Conservation (phyloP, 2,797 vertebrate species). For the Sardinella longiceps region DNA sequence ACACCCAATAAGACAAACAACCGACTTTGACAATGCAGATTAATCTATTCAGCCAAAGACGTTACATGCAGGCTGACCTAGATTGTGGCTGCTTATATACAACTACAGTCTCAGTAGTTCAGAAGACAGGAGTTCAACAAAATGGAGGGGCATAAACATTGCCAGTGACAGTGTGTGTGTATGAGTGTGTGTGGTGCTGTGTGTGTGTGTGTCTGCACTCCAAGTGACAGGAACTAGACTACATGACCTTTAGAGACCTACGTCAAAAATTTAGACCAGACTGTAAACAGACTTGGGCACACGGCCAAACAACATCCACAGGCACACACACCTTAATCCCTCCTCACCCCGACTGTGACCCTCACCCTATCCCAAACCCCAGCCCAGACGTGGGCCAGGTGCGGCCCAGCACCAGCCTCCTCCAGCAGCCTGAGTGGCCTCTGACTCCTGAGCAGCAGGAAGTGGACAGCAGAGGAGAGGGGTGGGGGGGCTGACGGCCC, state of each 20-base stretch:
- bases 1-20: background rate
- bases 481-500: slow-evolving; percentile 22
- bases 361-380: background rate
- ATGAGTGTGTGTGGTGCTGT: too few species aligned
- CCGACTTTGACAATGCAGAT: background rate
- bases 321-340: background rate
- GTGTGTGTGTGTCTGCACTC: background rate
- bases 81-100: background rate
- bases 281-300: background rate
- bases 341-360: background rate
- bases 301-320: background rate
- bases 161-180: background rate
- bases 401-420: background rate
- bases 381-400: background rate
- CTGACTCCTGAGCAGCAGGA: background rate
- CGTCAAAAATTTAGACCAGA: background rate
- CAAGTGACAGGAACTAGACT: background rate
- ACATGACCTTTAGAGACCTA: too few species aligned
- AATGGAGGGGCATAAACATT: background rate
- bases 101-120: background rate
- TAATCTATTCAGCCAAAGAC: background rate
- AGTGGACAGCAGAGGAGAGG: background rate
- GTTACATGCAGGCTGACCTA: background rate
- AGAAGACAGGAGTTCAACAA: background rate
- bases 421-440: background rate